These are phyloP conservation scores for Megalops atlanticus DNA, from an alignment of 2,113 vertebrate genomes.

Conservation along the genomic window DNA sequence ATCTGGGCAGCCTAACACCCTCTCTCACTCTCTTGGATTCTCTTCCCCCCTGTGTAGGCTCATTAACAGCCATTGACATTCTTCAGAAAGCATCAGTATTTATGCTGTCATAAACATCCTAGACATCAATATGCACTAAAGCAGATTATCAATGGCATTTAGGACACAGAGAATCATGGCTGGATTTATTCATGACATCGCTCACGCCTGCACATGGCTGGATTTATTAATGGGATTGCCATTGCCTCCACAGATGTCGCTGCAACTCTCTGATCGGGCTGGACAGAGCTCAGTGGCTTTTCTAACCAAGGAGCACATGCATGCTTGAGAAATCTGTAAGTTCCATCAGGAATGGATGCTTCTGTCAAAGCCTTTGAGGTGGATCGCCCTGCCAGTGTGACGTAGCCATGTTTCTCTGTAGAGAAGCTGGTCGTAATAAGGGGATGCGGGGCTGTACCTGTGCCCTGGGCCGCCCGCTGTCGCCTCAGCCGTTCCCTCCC, in stretches of 20 bases:
- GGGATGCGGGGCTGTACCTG: conserved; percentile 39
- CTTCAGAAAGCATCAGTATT: neutral
- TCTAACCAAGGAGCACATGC: too few relatives aligned
- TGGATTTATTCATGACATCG: conserved; percentile 7
- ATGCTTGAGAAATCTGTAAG: too few relatives aligned
- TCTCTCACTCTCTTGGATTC: neutral
- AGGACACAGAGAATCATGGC: neutral
- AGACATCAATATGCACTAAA: neutral
- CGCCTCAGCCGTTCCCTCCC: conserved; percentile 92
- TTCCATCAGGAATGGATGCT: too few relatives aligned
- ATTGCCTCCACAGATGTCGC: too few relatives aligned
- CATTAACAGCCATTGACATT: neutral
- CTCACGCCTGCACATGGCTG: neutral
- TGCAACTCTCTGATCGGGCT: too few relatives aligned
- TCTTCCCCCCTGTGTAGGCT: neutral
- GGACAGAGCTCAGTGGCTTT: too few relatives aligned
- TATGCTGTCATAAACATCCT: neutral
- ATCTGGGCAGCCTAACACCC: neutral
- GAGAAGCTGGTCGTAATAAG: too few relatives aligned
- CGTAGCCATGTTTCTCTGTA: neutral
- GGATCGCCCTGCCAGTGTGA: neutral
- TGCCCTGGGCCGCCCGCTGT: conserved; percentile 69
- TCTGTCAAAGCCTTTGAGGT: too few relatives aligned
- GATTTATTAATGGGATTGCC: too few relatives aligned
- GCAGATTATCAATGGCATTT: neutral